Percentiles rank a stretch among this genome's conserved stretches.
These are phyloP conservation scores for Apis cerana DNA, from an alignment of 1,140 invertebrate species.

Conservation along the genomic window DNA sequence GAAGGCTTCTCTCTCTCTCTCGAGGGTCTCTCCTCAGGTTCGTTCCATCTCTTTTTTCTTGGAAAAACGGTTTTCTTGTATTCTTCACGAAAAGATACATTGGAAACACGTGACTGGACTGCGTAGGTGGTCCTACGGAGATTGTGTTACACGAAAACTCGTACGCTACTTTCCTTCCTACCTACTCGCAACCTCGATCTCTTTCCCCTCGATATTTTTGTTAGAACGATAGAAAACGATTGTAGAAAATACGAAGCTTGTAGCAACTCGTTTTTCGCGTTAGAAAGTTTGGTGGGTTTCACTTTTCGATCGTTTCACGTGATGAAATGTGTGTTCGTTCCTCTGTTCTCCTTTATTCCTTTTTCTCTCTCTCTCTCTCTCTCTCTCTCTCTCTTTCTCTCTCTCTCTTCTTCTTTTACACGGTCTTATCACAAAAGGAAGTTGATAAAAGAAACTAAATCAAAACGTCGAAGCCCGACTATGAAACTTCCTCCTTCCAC, in stretches of 20 bases:
- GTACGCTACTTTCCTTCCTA: not conserved
- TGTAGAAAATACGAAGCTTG: not conserved
- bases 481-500: not conserved
- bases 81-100: constrained; percentile 2
- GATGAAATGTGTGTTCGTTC: too few species aligned
- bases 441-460: constrained; percentile 65
- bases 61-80: constrained; percentile 14
- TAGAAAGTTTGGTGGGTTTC: not conserved
- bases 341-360: too few species aligned
- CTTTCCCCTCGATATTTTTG: too few species aligned
- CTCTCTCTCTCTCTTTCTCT: too few species aligned
- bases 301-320: not conserved
- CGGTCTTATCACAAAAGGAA: constrained; percentile 61
- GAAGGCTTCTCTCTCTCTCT: not conserved
- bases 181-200: too few species aligned
- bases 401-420: constrained; percentile 5
- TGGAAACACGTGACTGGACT: constrained; percentile 50
- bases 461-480: constrained; percentile 35
- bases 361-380: too few species aligned
- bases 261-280: not conserved
- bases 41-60: not conserved
- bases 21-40: not conserved
- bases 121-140: constrained; percentile 41
- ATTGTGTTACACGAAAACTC: constrained; percentile 32
- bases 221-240: too few species aligned